Percentiles rank a stretch among this genome's conserved stretches.
phyloP scores from a whole-genome alignment of 53 echinoderm and acorn worm genomes.

The Temnopleurus reevesii region DNA sequence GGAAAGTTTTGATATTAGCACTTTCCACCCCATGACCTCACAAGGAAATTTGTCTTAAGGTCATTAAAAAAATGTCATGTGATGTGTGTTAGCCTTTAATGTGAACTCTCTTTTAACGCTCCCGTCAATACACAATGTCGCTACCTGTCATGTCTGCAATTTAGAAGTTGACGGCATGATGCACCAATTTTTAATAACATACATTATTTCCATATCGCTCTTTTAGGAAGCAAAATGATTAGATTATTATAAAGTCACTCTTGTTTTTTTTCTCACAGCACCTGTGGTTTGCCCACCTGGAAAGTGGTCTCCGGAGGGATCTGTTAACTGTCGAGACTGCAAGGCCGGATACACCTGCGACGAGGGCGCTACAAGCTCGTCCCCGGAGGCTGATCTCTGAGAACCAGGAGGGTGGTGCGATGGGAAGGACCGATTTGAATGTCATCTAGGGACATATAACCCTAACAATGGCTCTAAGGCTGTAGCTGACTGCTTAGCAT shows the following conservation, averaged over 20 bases:
- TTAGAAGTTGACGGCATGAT: too few relatives aligned
- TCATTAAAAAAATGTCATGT: too few relatives aligned
- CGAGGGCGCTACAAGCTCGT: constrained; percentile 74
- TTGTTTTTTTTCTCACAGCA: constrained; percentile 41
- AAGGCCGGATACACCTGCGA: constrained; percentile 90
- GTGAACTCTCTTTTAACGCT: too few relatives aligned
- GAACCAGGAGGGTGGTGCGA: constrained; percentile 95
- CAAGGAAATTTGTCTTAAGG: too few relatives aligned
- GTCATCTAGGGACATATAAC: constrained; percentile 90
- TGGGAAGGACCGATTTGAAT: constrained; percentile 78
- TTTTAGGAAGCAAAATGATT: too few relatives aligned
- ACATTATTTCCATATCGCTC: too few relatives aligned
- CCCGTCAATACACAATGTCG: too few relatives aligned
- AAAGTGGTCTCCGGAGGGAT: constrained; percentile 78
- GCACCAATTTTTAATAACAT: too few relatives aligned
- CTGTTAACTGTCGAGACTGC: constrained; percentile 70
- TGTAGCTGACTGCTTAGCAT: constrained; percentile 66
- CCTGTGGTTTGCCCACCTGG: constrained; percentile 93
- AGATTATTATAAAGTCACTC: not conserved
- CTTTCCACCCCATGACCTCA: too few relatives aligned
- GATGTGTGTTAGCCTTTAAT: too few relatives aligned
- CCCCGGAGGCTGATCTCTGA: constrained; percentile 81
- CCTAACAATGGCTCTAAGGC: constrained; percentile 79
- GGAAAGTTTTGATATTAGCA: too few relatives aligned
- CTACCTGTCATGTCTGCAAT: too few relatives aligned